Conservation (phyloP, 2,113 vertebrate species). For the Camelus bactrianus region DNA sequence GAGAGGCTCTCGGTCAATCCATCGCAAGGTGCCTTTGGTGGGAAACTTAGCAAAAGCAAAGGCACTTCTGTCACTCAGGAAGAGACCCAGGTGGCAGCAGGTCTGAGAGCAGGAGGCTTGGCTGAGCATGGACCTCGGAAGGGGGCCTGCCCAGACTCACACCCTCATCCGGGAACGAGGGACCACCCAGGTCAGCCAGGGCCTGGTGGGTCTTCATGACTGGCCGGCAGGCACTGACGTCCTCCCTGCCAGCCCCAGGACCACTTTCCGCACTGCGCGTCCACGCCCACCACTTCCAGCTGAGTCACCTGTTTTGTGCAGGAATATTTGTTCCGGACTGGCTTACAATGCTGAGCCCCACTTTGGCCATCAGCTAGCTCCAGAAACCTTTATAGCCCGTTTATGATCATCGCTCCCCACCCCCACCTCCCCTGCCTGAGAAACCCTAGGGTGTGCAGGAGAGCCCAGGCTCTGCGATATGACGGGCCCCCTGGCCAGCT, state of each 20-base stretch:
- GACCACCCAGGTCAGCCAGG: no score
- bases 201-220: not conserved
- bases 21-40: not conserved
- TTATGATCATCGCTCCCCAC: not conserved
- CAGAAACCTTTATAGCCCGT: not conserved
- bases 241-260: not conserved
- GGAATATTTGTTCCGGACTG: not conserved
- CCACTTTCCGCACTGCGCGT: not conserved
- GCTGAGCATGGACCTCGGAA: not conserved
- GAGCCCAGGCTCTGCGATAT: not conserved
- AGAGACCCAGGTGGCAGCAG: not conserved
- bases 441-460: not conserved
- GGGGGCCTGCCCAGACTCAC: not conserved
- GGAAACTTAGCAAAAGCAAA: not conserved
- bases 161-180: not conserved
- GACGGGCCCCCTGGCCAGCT: not conserved
- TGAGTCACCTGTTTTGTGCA: not conserved
- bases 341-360: not conserved
- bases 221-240: not conserved
- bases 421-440: not conserved
- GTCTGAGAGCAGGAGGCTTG: not conserved
- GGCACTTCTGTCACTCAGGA: not conserved
- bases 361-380: not conserved
- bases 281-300: no score
- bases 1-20: not conserved